phyloP scores from a whole-genome alignment of 2,113 vertebrate species.

The Rissa tridactyla region DNA sequence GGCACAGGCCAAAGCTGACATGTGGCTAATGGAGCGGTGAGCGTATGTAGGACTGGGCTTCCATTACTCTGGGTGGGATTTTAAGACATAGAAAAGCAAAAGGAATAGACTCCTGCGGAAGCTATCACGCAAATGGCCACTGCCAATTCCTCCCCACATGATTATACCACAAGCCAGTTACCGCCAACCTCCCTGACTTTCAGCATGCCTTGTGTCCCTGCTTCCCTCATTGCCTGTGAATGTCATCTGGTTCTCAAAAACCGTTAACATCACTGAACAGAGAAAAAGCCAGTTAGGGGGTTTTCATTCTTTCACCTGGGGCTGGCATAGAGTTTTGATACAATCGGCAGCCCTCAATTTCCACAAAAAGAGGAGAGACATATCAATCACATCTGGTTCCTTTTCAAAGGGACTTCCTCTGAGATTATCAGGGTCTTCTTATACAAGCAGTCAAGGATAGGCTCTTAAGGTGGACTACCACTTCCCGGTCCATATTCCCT shows the following conservation, averaged over 20 bases:
- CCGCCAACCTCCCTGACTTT: background rate
- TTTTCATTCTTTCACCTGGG: background rate
- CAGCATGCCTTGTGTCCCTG: background rate
- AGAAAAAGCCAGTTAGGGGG: background rate
- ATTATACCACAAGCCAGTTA: background rate
- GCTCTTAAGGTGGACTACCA: background rate
- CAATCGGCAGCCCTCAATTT: background rate
- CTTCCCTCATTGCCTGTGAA: background rate
- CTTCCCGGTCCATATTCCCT: too few relatives aligned
- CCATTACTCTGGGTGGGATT: background rate
- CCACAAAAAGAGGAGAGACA: background rate
- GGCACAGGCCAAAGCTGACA: background rate
- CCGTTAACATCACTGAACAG: background rate
- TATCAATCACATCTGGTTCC: background rate
- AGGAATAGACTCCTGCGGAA: background rate
- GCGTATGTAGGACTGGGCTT: background rate
- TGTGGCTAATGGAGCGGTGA: background rate
- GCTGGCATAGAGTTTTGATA: background rate
- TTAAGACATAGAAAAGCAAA: background rate
- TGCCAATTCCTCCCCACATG: background rate
- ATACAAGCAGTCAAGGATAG: background rate
- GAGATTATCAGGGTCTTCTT: background rate
- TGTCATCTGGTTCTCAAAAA: slow-evolving; percentile 9
- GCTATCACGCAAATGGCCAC: background rate
- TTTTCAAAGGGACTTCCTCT: background rate